These are phyloP conservation scores for Potamarius usumacintae DNA, from an alignment of 2,113 vertebrate species.

Conservation along the genomic window DNA sequence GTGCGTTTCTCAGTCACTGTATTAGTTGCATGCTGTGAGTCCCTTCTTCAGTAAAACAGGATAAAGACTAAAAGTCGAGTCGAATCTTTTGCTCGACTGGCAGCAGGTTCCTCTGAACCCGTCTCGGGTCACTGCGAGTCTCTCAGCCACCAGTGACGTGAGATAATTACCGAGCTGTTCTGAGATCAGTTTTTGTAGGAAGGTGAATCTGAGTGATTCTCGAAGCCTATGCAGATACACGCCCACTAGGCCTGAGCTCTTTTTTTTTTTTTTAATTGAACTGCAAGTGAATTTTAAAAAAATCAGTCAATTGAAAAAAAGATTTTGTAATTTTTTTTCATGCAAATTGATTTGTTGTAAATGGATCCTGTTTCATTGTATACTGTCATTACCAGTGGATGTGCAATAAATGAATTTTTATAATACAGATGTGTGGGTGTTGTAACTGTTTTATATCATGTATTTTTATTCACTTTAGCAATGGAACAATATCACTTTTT, in stretches of 20 bases:
- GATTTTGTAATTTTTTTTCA: slow-evolving; percentile 65
- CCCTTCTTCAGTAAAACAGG: not conserved
- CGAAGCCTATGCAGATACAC: slow-evolving; percentile 73
- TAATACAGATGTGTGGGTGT: slow-evolving; percentile 51
- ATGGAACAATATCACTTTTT: too few species aligned
- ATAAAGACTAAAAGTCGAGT: not conserved
- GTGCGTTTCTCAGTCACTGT: not conserved
- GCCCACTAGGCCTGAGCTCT: slow-evolving; percentile 63
- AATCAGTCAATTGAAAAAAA: slow-evolving; percentile 2
- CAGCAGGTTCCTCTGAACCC: too few species aligned
- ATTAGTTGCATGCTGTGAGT: not conserved
- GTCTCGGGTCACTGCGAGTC: not conserved
- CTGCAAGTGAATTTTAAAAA: slow-evolving; percentile 6
- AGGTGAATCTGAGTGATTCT: slow-evolving; percentile 40
- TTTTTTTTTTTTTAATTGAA: slow-evolving; percentile 35
- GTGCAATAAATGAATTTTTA: slow-evolving; percentile 78
- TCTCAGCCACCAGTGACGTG: not conserved
- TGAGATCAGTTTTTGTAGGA: not conserved
- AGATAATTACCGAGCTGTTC: not conserved
- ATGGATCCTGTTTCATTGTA: slow-evolving; percentile 72
- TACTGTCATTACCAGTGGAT: slow-evolving; percentile 70
- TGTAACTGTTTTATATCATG: not conserved
- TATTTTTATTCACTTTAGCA: not conserved
- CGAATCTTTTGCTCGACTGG: not conserved
- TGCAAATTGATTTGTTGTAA: slow-evolving; percentile 58